These are phyloP conservation scores for Lamellibrachia satsuma DNA, from an alignment of 2,888 invertebrate genomes.

Conservation along the genomic window DNA sequence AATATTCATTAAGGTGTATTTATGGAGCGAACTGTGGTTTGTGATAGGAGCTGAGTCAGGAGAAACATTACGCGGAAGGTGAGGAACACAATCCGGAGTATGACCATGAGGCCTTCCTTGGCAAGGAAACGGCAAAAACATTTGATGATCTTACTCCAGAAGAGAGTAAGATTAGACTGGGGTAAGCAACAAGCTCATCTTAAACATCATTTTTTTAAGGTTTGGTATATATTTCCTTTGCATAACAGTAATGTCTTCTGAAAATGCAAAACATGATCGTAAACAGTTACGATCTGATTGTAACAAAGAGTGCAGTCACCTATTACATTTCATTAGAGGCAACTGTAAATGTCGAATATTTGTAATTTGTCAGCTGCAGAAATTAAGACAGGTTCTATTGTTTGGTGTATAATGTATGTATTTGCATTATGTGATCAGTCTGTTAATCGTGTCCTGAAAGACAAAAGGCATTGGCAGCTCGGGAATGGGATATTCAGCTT, in stretches of 20 bases:
- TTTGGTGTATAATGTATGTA: too few relatives aligned
- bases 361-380: too few relatives aligned
- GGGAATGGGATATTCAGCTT: not conserved
- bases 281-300: too few relatives aligned
- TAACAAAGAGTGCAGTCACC: too few relatives aligned
- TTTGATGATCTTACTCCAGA: conserved; percentile 95
- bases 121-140: conserved; percentile 87
- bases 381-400: too few relatives aligned
- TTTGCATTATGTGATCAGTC: too few relatives aligned
- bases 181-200: not conserved
- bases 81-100: conserved; percentile 78
- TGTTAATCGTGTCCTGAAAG: too few relatives aligned
- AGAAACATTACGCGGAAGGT: conserved; percentile 74
- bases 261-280: too few relatives aligned
- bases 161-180: conserved; percentile 87
- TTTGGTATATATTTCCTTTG: not conserved
- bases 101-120: conserved; percentile 97
- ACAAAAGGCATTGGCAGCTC: not conserved
- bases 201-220: not conserved
- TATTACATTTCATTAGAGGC: too few relatives aligned
- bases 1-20: too few relatives aligned
- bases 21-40: conserved; percentile 19
- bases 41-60: conserved; percentile 74
- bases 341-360: too few relatives aligned
- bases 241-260: too few relatives aligned